Evolutionary conservation across 2,113 vertebrate genomes (phyloP), one percentile per base, ranked within the genome.

Genomic region (Esox niger): DNA sequence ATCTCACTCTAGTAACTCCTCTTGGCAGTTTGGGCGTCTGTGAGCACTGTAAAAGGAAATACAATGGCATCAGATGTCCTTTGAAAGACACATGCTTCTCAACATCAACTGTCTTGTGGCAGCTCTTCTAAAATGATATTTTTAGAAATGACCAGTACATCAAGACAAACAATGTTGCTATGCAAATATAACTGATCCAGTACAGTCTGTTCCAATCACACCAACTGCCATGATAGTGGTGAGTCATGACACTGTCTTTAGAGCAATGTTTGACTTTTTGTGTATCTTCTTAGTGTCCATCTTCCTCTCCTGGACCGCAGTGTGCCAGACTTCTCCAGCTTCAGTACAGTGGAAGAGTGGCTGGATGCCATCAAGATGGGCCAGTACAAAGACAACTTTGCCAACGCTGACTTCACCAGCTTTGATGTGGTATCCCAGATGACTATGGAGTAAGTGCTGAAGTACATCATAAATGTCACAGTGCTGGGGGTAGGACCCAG

Each of bases 311-410:
- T 99, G 77, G 97, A 99, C 85, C 97, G 97, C 82, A 98, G 96
- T 26, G 88, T 98, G 82, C 97, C 97, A 0, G 97, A 99, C 83
- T 99, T 98, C 78, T 96, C 93, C 88, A 98, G 94, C 89, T 99
- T 99, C 92, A 96, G 94, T 87, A 96, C 93, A 0, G 96, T 99
- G 89, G 96, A 96, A 1, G 96, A 98, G 71, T 99, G 97, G 97
- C 92, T 99, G 84, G 97, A 99, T 7, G 97, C 96, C 87, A 99
- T 99, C 89, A 99, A 99, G 91, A 99, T 99, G 97, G 95, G 96
- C 77, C 97, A 98, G 80, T 99, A 99, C 90, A 99, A 98, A 90
- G 95, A 99, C 86, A 98, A 93, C 84, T 98, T 99, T 15, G 90
- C 95, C 92, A 95, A 71, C 5, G 93, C 94, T 0, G 94, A 95